Percentiles rank a stretch among this genome's conserved stretches.
Evolutionary conservation across 30 jellyfish, hydroid and myxozoan genomes (phyloP).

Genomic region (Aurelia aurita): DNA sequence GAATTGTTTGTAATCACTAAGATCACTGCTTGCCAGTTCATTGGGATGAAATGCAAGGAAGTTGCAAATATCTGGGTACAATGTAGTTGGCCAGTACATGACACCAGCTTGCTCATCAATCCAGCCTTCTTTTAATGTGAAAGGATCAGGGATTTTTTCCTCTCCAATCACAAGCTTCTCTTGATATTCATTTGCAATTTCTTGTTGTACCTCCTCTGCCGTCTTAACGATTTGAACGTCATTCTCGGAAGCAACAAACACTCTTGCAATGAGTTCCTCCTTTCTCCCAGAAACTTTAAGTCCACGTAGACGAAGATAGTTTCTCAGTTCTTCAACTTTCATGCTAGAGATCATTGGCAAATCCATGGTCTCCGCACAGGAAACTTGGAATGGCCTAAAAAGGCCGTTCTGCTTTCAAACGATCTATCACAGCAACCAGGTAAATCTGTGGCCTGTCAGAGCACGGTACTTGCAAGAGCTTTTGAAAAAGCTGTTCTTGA

Average conservation of each 20-base stretch:
- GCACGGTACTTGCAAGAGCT: too few relatives aligned
- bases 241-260: constrained; percentile 49
- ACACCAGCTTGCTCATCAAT: constrained; percentile 7
- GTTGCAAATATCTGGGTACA: constrained; percentile 32
- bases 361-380: too few relatives aligned
- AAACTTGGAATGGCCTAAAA: too few relatives aligned
- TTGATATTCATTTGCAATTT: constrained; percentile 14
- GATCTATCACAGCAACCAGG: too few relatives aligned
- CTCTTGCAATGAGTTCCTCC: constrained; percentile 54
- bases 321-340: constrained; percentile 41
- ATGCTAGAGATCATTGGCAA: constrained; percentile 19
- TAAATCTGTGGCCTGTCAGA: too few relatives aligned
- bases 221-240: constrained; percentile 47
- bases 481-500: too few relatives aligned
- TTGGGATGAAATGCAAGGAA: constrained; percentile 32
- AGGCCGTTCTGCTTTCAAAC: too few relatives aligned
- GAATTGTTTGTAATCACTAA: constrained; percentile 26
- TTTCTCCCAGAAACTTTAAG: constrained; percentile 42
- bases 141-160: constrained; percentile 52
- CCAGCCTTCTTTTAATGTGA: constrained; percentile 39
- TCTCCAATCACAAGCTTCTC: constrained; percentile 25
- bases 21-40: constrained; percentile 18
- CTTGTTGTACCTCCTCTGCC: constrained; percentile 49
- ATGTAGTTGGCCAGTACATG: constrained; percentile 46
- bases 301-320: constrained; percentile 23